Conservation (phyloP, 2,113 vertebrate genomes). For the Euleptes europaea region DNA sequence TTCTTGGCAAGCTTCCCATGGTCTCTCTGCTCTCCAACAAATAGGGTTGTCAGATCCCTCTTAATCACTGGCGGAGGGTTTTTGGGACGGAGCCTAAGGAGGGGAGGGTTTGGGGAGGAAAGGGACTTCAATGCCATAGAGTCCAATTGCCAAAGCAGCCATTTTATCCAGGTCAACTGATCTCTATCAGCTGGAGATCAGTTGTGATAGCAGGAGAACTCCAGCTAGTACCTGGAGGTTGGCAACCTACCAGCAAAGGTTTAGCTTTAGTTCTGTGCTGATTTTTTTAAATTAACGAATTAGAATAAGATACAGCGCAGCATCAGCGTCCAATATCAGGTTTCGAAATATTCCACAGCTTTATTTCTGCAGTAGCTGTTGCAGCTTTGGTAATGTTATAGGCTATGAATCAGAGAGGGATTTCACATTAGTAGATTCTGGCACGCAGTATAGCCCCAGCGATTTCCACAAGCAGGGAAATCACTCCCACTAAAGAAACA, state of each 20-base stretch:
- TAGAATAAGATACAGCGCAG: slow-evolving; percentile 41
- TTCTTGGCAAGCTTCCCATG: slow-evolving; percentile 19
- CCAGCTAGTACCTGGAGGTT: too few species aligned
- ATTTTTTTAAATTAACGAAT: slow-evolving; percentile 33
- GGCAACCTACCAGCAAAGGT: too few species aligned
- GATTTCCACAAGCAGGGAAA: slow-evolving; percentile 20
- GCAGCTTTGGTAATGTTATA: slow-evolving; percentile 58
- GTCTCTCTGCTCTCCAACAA: slow-evolving; percentile 30
- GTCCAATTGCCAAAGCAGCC: too few species aligned
- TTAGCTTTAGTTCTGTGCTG: slow-evolving; percentile 50
- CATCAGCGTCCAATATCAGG: slow-evolving; percentile 48
- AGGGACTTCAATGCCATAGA: too few species aligned
- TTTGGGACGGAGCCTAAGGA: too few species aligned
- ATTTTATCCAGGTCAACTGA: too few species aligned
- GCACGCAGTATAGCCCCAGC: neutral
- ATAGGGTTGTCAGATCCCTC: too few species aligned
- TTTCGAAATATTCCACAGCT: slow-evolving; percentile 58
- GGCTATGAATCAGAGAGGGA: slow-evolving; percentile 44
- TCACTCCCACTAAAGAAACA: neutral
- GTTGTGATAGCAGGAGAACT: too few species aligned
- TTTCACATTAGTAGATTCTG: neutral
- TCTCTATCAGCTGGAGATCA: too few species aligned
- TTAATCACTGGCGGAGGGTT: too few species aligned
- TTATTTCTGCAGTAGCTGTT: slow-evolving; percentile 59
- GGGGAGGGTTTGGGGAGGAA: too few species aligned